phyloP scores from a whole-genome alignment of 1,140 invertebrate genomes.

The Octopus bimaculoides region DNA sequence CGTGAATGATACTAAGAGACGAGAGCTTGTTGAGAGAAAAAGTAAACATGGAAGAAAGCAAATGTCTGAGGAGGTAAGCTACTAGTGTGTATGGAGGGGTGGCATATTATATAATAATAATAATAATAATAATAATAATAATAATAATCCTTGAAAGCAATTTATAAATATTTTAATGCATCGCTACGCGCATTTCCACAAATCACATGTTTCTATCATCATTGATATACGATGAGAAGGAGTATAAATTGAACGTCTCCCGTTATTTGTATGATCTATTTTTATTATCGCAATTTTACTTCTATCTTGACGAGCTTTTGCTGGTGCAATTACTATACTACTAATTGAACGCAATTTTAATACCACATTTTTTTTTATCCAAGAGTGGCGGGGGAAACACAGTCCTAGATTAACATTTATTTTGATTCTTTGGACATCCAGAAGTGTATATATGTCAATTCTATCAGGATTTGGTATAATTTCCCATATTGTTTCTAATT shows the following conservation, averaged over 20 bases:
- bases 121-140: too few relatives aligned
- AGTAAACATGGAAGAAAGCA: too few relatives aligned
- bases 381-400: neutral
- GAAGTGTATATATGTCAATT: neutral
- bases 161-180: too few relatives aligned
- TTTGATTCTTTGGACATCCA: neutral
- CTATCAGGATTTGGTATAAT: conserved; percentile 4
- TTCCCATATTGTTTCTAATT: conserved; percentile 3
- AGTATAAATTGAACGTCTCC: neutral
- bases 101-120: too few relatives aligned
- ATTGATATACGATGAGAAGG: conserved; percentile 1
- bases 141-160: too few relatives aligned
- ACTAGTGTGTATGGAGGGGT: too few relatives aligned
- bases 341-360: neutral
- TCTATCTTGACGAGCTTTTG: neutral
- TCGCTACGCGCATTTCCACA: too few relatives aligned
- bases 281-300: neutral
- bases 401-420: neutral
- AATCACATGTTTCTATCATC: too few relatives aligned
- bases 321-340: neutral
- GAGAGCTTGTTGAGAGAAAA: too few relatives aligned
- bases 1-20: too few relatives aligned
- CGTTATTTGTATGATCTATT: conserved; percentile 1
- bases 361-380: neutral
- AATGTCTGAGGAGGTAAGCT: too few relatives aligned